These are phyloP conservation scores for Caenorhabditis inopinata DNA, from an alignment of 1,140 invertebrate species.

Conservation along the genomic window DNA sequence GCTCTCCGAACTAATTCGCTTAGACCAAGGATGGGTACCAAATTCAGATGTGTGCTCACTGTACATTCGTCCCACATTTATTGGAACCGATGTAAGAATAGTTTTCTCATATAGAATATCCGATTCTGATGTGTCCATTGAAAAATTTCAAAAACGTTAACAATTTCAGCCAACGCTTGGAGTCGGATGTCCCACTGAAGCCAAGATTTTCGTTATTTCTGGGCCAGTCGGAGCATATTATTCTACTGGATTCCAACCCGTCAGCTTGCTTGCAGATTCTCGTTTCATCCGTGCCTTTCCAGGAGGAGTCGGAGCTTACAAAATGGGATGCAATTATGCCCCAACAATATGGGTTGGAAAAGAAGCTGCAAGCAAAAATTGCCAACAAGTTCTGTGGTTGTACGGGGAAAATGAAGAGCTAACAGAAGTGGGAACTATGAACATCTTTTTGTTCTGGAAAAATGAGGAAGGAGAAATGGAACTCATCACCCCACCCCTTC, in stretches of 20 bases:
- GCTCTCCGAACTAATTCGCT: conserved; percentile 80
- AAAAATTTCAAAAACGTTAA: too few relatives aligned
- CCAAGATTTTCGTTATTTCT: conserved; percentile 82
- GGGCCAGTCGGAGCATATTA: conserved; percentile 92
- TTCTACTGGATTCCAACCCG: conserved; percentile 75
- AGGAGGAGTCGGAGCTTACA: conserved; percentile 87
- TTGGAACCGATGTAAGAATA: conserved; percentile 94
- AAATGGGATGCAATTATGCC: conserved; percentile 83
- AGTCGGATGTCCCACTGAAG: conserved; percentile 79
- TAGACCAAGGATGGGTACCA: conserved; percentile 97
- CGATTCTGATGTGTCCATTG: too few relatives aligned
- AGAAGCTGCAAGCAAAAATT: conserved; percentile 77
- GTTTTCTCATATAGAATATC: too few relatives aligned
- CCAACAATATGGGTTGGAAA: conserved; percentile 72
- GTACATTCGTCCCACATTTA: conserved; percentile 92
- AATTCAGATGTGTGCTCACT: conserved; percentile 79
- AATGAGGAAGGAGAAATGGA: conserved; percentile 91
- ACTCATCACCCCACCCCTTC: conserved; percentile 84
- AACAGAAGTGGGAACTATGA: conserved; percentile 99
- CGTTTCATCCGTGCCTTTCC: conserved; percentile 85
- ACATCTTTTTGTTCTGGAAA: conserved; percentile 85
- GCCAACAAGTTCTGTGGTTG: conserved; percentile 88
- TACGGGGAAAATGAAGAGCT: conserved; percentile 89
- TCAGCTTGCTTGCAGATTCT: conserved; percentile 80
- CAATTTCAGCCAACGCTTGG: conserved; percentile 80